Evolutionary conservation across 2,888 invertebrate species (phyloP), one percentile per base, ranked within the genome.

Genomic region (Crocallis elinguaria): DNA sequence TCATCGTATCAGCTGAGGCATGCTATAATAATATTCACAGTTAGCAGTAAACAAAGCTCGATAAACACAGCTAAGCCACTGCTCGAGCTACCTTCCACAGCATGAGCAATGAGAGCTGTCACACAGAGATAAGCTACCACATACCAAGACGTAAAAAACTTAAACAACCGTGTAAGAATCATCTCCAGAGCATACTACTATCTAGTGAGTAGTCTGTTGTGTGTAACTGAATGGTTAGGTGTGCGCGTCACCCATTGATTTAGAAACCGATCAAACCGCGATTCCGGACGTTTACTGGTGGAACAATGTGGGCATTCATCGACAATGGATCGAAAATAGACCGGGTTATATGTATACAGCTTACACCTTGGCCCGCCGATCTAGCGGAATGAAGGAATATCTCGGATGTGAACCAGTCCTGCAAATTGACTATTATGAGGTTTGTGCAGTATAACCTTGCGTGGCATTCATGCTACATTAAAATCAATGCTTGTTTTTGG

Each of bases 291-390:
- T 50, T 43, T 30, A 32, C 39, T 14, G 35, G 1, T 23, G 14
- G 43, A 44, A 43, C 37, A 38, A 41, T 46, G 53, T 29, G 43
- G 27, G 12, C 21, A 23, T 14, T 16, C 46, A 49, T 54, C 53
- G 48, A 54, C 53, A 48, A 49, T 44, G 46, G 39, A 14, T 11
- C 43, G 17, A 32, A 52, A 54, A 54, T 54, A 54, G 48, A 25
- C 36, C 6, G 33, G 32, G 7, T 42, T 23, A 39, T 13, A 37
- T 12, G 19, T 19, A 19, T 33, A 12, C 14, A 41, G 51, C 14
- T 33, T 21, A 27, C 38, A 36, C 45, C 52, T 45, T 42, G 46
- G 41, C 16, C 16, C 30, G 30, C 23, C 11, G 38, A 44, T 44
- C 33, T 21, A 3, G 11, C 12, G 38, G 44, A 29, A 45, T 27